Conservation (phyloP, 2,888 invertebrate genomes). For the Tetramorium bicarinatum region DNA sequence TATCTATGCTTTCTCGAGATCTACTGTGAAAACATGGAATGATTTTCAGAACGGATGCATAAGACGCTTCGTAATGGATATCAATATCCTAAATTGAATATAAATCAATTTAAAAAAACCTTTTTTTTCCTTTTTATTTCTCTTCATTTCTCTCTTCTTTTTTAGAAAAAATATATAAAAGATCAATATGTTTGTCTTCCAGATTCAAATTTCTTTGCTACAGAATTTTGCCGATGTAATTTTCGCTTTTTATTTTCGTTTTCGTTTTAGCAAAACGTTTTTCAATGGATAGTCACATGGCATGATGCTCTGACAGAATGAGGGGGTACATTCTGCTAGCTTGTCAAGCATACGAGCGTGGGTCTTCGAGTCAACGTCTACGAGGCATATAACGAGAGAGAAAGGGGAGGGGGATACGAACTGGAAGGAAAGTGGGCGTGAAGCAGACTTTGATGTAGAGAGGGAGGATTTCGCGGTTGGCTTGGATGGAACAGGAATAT, state of each 20-base stretch:
- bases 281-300: conserved; percentile 57
- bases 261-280: conserved; percentile 3
- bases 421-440: conserved; percentile 77
- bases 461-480: conserved; percentile 77
- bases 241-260: conserved; percentile 12
- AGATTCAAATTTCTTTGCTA: background rate
- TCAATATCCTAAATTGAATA: background rate
- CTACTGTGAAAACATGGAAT: conserved; percentile 21
- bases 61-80: background rate
- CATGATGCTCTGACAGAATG: conserved; percentile 39
- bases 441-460: conserved; percentile 78
- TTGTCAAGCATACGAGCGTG: conserved; percentile 55
- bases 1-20: conserved; percentile 17
- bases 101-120: background rate
- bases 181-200: background rate
- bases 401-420: conserved; percentile 48
- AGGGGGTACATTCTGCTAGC: conserved; percentile 8
- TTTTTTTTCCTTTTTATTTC: background rate
- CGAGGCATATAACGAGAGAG: conserved; percentile 39
- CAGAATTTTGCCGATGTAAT: background rate
- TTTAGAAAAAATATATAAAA: background rate
- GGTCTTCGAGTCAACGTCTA: conserved; percentile 53
- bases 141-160: too few relatives aligned
- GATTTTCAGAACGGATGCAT: background rate
- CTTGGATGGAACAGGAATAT: conserved; percentile 79